Evolutionary conservation across 2,888 invertebrate genomes (phyloP), one percentile per base, ranked within the genome.

Genomic region (Lasioglossum calceatum): DNA sequence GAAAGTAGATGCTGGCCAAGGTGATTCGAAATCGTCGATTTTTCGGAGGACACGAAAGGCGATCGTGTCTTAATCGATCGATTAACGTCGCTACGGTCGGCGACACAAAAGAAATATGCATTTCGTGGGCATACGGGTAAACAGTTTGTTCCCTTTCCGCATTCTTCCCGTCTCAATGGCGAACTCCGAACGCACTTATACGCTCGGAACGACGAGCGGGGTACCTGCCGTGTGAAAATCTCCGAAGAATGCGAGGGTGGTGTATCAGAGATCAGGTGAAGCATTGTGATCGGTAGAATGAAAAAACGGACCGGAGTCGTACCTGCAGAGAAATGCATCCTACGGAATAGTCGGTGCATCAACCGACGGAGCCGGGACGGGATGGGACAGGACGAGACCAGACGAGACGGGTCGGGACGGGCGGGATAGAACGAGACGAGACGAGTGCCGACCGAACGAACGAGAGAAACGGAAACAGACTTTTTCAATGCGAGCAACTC

Each of bases 231-330:
- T 92, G 93, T 93, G 93, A 92, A 93, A 93, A 93, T 93, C 90
- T 87, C 81, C 84, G 87, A 93, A 93, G 92, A 94, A 93, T 93
- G 94, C 86, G 94, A 93, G 93, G 94, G 94, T 91, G 94, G 92
- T 90, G 92, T 90, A 90, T 86, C 86, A 85, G 82, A 87, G 93
- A 93, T 94, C 94, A 93, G 93, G 94, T 94, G 93, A 92, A 93
- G 92, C 90, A 93, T 94, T 93, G 94, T 94, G 90, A 91, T 91
- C 82, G 86, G 79, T 79, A 90, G 93, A 92, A 92, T 90, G 92
- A 92, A 93, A 93, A 93, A 93, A 90, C 90, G 91, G 90, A 79
- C 87, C 92, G 85, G 85, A 90, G 88, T 84, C 87, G 90, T 92
- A 93, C 92, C 92, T 93, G 92, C 88, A 84, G 77, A 77, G 87